These are phyloP conservation scores for Platygyra sinensis DNA, from an alignment of 64 coral and sea anemone genomes.

Conservation along the genomic window DNA sequence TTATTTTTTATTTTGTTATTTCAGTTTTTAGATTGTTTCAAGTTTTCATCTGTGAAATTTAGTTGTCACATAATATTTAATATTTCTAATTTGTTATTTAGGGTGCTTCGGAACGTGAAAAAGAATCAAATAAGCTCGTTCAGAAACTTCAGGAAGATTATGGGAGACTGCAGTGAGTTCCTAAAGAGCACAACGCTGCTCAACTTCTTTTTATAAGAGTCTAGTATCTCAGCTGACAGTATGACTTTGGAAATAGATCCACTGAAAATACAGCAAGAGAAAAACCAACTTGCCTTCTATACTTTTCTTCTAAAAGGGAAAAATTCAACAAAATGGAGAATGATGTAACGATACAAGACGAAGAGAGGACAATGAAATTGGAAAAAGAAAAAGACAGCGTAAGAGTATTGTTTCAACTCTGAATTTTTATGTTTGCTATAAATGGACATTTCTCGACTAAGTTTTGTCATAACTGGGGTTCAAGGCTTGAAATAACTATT, in stretches of 20 bases:
- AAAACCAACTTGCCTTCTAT: neutral
- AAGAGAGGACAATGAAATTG: constrained; percentile 13
- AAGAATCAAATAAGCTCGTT: neutral
- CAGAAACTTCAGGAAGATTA: constrained; percentile 29
- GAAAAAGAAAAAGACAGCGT: constrained; percentile 51
- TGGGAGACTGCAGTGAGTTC: neutral
- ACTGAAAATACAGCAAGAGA: neutral
- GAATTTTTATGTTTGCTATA: neutral
- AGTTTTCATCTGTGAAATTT: neutral
- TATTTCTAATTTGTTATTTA: neutral
- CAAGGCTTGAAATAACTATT: too few species aligned
- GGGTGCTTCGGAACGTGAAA: neutral
- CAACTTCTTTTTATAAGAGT: neutral
- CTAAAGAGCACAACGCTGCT: neutral
- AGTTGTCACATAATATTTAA: neutral
- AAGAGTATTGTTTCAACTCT: neutral
- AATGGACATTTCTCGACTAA: neutral
- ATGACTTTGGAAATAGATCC: neutral
- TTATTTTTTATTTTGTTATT: neutral
- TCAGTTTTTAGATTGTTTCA: neutral
- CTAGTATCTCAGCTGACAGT: too few species aligned
- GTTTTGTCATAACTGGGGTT: neutral
- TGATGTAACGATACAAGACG: constrained; percentile 33
- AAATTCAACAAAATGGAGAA: constrained; percentile 36
- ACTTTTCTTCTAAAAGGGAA: constrained; percentile 17